These are phyloP conservation scores for Plectropomus leopardus DNA, from an alignment of 2,113 vertebrate species.

Conservation along the genomic window DNA sequence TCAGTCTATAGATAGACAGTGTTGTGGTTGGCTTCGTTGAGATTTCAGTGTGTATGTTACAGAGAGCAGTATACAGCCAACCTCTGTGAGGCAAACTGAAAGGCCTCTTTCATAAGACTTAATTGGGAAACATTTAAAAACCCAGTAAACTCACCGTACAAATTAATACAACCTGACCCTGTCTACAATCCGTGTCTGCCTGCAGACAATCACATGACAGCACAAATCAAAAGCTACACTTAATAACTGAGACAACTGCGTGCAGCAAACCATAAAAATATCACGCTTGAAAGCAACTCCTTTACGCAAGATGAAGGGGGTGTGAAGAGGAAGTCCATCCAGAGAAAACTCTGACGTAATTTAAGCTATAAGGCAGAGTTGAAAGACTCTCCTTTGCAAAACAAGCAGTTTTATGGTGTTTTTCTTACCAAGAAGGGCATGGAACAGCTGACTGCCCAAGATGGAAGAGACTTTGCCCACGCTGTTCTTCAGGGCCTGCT, in stretches of 20 bases:
- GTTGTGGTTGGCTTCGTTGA: constrained; percentile 57
- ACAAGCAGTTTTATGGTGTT: neutral
- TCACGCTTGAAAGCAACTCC: neutral
- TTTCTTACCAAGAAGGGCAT: constrained; percentile 90
- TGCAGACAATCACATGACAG: constrained; percentile 27
- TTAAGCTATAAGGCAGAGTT: neutral
- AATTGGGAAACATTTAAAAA: constrained; percentile 75
- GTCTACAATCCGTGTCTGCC: constrained; percentile 47
- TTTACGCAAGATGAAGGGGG: neutral
- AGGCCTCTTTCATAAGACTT: constrained; percentile 76
- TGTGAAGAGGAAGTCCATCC: constrained; percentile 14
- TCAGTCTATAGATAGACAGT: constrained; percentile 34
- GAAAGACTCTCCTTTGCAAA: constrained; percentile 27
- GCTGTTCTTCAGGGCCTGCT: constrained; percentile 87
- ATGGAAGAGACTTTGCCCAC: constrained; percentile 89
- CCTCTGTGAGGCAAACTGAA: constrained; percentile 77
- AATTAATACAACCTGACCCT: constrained; percentile 76
- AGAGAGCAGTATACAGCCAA: constrained; percentile 58
- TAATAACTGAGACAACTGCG: neutral
- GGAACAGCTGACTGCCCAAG: constrained; percentile 90
- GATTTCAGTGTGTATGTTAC: constrained; percentile 62
- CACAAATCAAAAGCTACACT: constrained; percentile 10
- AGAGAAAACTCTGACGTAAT: constrained; percentile 21
- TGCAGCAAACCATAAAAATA: neutral
- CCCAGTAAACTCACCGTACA: constrained; percentile 65